Evolutionary conservation across 2,113 vertebrate species (phyloP).

Genomic region (Perccottus glenii): DNA sequence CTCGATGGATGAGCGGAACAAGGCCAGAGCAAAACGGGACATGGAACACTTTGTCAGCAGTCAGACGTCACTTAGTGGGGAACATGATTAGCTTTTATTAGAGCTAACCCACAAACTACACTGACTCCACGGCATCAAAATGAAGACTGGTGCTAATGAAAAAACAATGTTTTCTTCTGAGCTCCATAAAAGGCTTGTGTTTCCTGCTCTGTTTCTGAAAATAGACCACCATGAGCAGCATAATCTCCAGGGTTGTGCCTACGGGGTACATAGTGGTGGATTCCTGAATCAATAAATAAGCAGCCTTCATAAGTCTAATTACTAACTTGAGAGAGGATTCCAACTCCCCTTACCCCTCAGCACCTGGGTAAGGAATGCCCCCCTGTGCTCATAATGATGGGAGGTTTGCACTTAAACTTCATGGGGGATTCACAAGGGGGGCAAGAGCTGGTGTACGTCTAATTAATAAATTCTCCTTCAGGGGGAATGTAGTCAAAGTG

Average conservation of each 20-base stretch:
- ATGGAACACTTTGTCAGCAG: constrained; percentile 34
- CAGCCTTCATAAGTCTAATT: constrained; percentile 56
- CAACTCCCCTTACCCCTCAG: constrained; percentile 9
- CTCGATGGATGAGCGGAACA: constrained; percentile 10
- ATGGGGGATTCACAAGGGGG: constrained; percentile 15
- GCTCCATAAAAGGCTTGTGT: constrained; percentile 29
- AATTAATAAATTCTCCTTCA: constrained; percentile 56
- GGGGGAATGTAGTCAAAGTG: constrained; percentile 23
- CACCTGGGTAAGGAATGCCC: constrained; percentile 64
- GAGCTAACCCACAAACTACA: background rate
- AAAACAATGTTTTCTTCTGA: constrained; percentile 15
- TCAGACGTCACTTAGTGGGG: constrained; percentile 12
- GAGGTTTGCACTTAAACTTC: constrained; percentile 38
- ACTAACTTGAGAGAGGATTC: constrained; percentile 62
- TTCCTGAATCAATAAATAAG: constrained; percentile 63
- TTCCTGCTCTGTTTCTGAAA: constrained; percentile 43
- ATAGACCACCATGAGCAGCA: constrained; percentile 52
- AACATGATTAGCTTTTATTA: constrained; percentile 15
- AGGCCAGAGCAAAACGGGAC: constrained; percentile 26
- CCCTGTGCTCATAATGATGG: constrained; percentile 49
- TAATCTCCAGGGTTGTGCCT: constrained; percentile 27
- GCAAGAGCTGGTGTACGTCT: constrained; percentile 43
- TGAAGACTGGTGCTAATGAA: constrained; percentile 16
- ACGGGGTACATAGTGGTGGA: constrained; percentile 25
- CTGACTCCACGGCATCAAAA: constrained; percentile 6